Conservation (phyloP, 2,888 invertebrate genomes). For the Tetramorium bicarinatum region DNA sequence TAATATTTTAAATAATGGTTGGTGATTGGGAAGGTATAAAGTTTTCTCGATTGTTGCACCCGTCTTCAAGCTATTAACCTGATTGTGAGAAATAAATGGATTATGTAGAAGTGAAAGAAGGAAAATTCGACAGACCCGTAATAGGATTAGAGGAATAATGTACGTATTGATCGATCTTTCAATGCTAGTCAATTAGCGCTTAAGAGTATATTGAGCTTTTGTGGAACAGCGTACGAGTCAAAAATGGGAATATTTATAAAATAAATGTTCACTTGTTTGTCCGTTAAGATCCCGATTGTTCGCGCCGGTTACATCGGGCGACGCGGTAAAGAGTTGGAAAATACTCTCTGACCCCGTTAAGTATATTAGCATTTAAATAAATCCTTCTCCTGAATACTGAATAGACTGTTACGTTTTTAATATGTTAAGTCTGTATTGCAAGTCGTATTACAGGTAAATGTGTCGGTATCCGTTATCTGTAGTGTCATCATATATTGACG, state of each 20-base stretch:
- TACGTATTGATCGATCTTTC: constrained; percentile 51
- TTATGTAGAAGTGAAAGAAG: background rate
- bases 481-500: background rate
- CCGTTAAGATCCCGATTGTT: constrained; percentile 4
- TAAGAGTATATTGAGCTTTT: constrained; percentile 54
- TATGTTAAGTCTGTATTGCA: background rate
- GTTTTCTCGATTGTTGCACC: background rate
- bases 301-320: background rate
- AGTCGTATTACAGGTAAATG: background rate
- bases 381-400: constrained; percentile 19
- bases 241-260: constrained; percentile 6
- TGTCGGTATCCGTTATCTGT: background rate
- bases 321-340: constrained; percentile 6
- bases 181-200: constrained; percentile 70
- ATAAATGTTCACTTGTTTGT: constrained; percentile 21
- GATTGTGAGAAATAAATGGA: background rate
- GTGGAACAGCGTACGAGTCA: constrained; percentile 8
- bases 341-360: background rate
- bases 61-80: background rate
- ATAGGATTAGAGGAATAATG: constrained; percentile 11
- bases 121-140: background rate
- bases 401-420: constrained; percentile 12
- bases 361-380: constrained; percentile 28
- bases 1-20: too few relatives aligned
- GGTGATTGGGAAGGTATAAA: background rate